A percentile compares a stretch with the other conserved stretches of the same genome.
These are phyloP conservation scores for Puffinus mauretanicus DNA, from an alignment of 2,113 vertebrate species.

Conservation along the genomic window DNA sequence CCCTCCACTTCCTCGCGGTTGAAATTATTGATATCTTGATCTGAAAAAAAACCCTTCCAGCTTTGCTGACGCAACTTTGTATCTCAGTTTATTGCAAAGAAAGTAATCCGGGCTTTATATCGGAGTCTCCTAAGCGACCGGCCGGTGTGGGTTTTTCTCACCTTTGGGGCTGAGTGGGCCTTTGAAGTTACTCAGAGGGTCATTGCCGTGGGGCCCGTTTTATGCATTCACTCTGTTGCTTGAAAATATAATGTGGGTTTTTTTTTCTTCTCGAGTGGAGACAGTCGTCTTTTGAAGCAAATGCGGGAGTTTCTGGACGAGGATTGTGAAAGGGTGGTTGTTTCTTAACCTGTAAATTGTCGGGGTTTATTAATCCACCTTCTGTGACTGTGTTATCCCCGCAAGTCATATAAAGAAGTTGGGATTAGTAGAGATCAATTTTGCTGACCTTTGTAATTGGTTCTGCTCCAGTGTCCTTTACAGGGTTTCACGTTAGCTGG, in stretches of 20 bases:
- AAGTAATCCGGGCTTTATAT: background rate
- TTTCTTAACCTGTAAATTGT: slow-evolving; percentile 20
- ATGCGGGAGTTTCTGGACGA: background rate
- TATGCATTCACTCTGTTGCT: background rate
- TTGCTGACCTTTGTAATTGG: slow-evolving; percentile 19
- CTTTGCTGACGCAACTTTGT: background rate
- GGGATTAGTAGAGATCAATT: background rate
- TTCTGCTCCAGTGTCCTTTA: background rate
- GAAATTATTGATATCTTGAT: rapidly evolving
- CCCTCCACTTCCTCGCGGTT: rapidly evolving
- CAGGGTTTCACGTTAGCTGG: background rate
- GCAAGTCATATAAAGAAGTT: background rate
- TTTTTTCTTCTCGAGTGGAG: background rate
- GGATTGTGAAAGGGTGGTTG: background rate
- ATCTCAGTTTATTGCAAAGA: background rate
- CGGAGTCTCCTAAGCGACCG: rapidly evolving
- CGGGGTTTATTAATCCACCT: slow-evolving; percentile 3
- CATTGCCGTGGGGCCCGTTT: background rate
- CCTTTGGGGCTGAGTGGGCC: background rate
- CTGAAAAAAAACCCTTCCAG: too few relatives aligned
- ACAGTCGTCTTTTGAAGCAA: background rate
- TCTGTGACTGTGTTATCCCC: background rate
- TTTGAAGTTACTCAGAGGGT: background rate
- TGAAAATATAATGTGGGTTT: rapidly evolving
- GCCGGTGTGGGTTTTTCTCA: background rate